Percentiles rank a stretch among this genome's conserved stretches.
These are phyloP conservation scores for Frankliniella intonsa DNA, from an alignment of 2,888 invertebrate species.

Conservation along the genomic window DNA sequence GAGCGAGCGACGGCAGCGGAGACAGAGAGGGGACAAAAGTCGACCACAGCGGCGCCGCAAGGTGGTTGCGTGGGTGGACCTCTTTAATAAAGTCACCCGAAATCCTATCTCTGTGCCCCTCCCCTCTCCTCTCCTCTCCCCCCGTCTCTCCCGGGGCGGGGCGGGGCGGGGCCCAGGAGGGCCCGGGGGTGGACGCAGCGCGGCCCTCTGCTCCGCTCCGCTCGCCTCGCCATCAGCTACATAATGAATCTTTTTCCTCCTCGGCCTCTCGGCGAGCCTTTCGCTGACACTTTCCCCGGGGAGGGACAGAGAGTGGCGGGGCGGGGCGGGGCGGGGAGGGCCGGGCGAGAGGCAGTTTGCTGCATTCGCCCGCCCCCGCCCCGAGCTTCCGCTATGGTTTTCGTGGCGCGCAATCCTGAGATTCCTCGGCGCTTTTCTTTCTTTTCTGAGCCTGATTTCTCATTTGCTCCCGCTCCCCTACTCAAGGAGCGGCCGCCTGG, in stretches of 20 bases:
- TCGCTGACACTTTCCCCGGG: not conserved
- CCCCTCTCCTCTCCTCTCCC: not conserved
- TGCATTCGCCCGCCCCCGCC: not conserved
- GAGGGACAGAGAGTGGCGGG: not conserved
- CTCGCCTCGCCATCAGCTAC: not conserved
- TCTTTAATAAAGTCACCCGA: conserved; percentile 2
- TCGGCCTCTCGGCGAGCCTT: not conserved
- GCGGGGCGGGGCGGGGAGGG: not conserved
- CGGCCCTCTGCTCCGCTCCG: not conserved
- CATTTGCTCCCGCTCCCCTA: not conserved
- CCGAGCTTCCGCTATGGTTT: not conserved
- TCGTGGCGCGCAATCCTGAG: no score
- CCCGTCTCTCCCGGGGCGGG: not conserved
- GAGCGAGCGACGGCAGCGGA: not conserved
- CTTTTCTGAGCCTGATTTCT: not conserved
- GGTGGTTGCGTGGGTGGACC: not conserved
- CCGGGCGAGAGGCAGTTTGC: not conserved
- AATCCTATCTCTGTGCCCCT: not conserved
- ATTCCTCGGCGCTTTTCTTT: not conserved
- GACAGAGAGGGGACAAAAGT: no score
- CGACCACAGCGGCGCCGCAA: not conserved
- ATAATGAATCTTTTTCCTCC: conserved; percentile 14
- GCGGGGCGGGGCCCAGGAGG: no score
- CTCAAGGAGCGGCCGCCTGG: not conserved
- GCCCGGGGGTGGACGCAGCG: no score